These are phyloP conservation scores for Ceriagrion tenellum DNA, from an alignment of 2,888 invertebrate species.

Conservation along the genomic window DNA sequence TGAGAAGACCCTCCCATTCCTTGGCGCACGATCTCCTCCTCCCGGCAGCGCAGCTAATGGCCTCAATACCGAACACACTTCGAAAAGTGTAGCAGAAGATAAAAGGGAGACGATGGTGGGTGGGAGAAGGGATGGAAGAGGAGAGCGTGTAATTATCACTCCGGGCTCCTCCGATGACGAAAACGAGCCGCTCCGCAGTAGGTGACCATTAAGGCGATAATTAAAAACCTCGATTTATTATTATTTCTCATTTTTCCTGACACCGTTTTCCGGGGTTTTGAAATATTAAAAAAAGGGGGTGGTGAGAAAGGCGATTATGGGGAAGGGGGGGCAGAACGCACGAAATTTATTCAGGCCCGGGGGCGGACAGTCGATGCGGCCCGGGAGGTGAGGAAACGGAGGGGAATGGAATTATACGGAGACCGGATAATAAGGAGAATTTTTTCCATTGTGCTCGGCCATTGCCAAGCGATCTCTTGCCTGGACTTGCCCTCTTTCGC, in stretches of 20 bases:
- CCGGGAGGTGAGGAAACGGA: neutral
- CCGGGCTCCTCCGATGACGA: neutral
- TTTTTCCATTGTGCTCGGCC: neutral
- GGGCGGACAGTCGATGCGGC: neutral
- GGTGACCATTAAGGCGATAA: constrained; percentile 26
- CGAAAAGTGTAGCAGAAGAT: neutral
- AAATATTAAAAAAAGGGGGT: neutral
- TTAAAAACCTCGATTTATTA: neutral
- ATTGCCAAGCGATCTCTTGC: neutral
- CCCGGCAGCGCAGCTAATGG: neutral
- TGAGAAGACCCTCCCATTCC: neutral
- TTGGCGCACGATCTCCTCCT: neutral
- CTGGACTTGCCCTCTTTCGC: neutral
- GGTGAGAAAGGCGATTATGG: neutral
- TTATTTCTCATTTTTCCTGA: neutral
- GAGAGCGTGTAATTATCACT: neutral
- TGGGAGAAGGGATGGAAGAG: neutral
- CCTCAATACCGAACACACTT: neutral
- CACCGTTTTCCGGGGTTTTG: neutral
- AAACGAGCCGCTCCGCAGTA: neutral
- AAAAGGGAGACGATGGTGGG: neutral
- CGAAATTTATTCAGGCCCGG: neutral
- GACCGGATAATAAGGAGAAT: neutral
- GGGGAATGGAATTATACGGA: neutral
- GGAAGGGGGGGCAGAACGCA: neutral